phyloP scores from a whole-genome alignment of 2,888 invertebrate genomes.

The Deilephila porcellus region DNA sequence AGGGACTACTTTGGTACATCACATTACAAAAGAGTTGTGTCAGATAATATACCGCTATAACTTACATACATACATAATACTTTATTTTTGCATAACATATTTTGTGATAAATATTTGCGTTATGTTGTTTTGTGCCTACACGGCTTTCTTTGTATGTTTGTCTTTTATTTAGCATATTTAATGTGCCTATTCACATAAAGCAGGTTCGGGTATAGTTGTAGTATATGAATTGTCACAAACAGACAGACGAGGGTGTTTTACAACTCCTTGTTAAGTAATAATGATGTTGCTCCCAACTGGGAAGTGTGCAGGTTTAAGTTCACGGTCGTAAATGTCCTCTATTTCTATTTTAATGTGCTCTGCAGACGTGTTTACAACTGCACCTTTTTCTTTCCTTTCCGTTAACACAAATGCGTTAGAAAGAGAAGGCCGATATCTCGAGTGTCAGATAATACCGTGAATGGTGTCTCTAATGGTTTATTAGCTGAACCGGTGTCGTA shows the following conservation, averaged over 20 bases:
- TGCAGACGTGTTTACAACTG: neutral
- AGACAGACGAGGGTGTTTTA: neutral
- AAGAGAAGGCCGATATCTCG: neutral
- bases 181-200: too few relatives aligned
- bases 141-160: too few relatives aligned
- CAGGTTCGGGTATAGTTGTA: too few relatives aligned
- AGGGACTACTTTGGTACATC: too few relatives aligned
- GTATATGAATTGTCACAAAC: neutral
- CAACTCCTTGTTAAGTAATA: neutral
- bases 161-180: too few relatives aligned
- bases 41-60: too few relatives aligned
- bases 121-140: too few relatives aligned
- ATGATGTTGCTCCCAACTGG: neutral
- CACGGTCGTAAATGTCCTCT: constrained; percentile 20
- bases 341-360: constrained; percentile 10
- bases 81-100: too few relatives aligned
- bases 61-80: too few relatives aligned
- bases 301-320: constrained; percentile 22
- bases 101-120: too few relatives aligned
- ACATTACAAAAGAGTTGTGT: too few relatives aligned
- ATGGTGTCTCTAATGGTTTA: constrained; percentile 8
- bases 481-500: neutral
- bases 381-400: neutral
- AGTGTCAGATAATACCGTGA: neutral
- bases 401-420: neutral